Conservation (phyloP, 1,140 invertebrate genomes). For the Pogonus chalceus region DNA sequence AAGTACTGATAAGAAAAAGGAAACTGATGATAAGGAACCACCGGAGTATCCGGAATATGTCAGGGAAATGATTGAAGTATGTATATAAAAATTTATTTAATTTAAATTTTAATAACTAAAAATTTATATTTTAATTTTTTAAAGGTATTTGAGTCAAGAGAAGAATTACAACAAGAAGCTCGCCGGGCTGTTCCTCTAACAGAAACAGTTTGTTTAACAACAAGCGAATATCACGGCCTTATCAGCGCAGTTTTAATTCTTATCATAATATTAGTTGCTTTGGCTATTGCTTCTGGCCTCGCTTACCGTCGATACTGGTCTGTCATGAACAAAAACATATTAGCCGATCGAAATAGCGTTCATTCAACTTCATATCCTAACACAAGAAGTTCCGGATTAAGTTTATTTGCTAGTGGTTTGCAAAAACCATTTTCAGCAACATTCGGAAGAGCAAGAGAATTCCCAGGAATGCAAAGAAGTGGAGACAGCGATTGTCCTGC, state of each 20-base stretch:
- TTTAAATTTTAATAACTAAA: conserved; percentile 8
- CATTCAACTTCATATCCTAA: conserved; percentile 26
- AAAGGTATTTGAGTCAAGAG: conserved; percentile 57
- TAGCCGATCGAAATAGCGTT: conserved; percentile 39
- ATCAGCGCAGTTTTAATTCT: conserved; percentile 60
- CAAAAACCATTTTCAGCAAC: conserved; percentile 26
- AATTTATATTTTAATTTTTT: conserved; percentile 3
- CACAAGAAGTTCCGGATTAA: conserved; percentile 26
- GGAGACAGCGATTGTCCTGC: conserved; percentile 23
- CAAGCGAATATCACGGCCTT: conserved; percentile 65
- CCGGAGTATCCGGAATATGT: conserved; percentile 61
- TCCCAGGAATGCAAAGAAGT: conserved; percentile 24
- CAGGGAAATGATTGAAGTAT: conserved; percentile 76
- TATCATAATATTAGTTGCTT: conserved; percentile 53
- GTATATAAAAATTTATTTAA: conserved; percentile 7
- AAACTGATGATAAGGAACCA: conserved; percentile 42
- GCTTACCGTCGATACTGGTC: conserved; percentile 63
- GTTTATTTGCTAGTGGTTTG: conserved; percentile 25
- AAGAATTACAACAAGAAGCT: conserved; percentile 56
- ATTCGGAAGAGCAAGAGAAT: conserved; percentile 35
- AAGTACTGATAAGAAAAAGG: conserved; percentile 24
- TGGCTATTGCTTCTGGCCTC: conserved; percentile 51
- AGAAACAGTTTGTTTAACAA: conserved; percentile 61
- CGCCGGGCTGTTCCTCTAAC: conserved; percentile 44
- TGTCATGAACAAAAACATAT: conserved; percentile 55